Conservation (phyloP, 2,888 invertebrate species). For the Micoletzkya japonica region DNA sequence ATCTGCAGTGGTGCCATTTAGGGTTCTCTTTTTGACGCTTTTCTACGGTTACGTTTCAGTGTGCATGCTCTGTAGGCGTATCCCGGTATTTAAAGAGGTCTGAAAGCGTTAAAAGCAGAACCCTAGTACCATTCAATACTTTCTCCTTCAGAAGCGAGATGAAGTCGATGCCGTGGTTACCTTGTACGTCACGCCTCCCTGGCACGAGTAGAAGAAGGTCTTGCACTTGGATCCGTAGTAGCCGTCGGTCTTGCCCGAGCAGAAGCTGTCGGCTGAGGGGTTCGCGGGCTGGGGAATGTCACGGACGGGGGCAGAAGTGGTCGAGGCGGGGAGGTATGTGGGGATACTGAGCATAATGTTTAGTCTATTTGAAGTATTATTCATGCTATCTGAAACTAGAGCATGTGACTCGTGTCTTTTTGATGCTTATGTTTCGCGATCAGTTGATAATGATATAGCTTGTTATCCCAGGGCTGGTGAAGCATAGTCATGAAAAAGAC, state of each 20-base stretch:
- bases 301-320: neutral
- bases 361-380: too few relatives aligned
- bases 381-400: too few relatives aligned
- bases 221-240: slow-evolving; percentile 10
- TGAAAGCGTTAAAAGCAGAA: too few relatives aligned
- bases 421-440: too few relatives aligned
- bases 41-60: neutral
- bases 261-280: slow-evolving; percentile 16
- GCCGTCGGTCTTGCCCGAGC: slow-evolving; percentile 17
- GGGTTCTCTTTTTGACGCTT: neutral
- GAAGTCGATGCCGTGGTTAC: neutral
- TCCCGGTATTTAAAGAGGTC: too few relatives aligned
- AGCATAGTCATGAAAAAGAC: too few relatives aligned
- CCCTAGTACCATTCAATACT: neutral
- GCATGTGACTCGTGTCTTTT: too few relatives aligned
- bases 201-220: slow-evolving; percentile 22
- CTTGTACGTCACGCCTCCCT: slow-evolving; percentile 11
- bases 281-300: neutral
- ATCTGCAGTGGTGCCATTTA: slow-evolving; percentile 1
- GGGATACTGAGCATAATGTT: too few relatives aligned
- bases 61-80: too few relatives aligned
- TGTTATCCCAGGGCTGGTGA: too few relatives aligned
- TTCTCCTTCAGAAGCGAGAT: neutral
- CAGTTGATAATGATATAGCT: too few relatives aligned
- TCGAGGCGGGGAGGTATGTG: too few relatives aligned